phyloP scores from a whole-genome alignment of 1,140 invertebrate species.

The Medauroidea extradentata region DNA sequence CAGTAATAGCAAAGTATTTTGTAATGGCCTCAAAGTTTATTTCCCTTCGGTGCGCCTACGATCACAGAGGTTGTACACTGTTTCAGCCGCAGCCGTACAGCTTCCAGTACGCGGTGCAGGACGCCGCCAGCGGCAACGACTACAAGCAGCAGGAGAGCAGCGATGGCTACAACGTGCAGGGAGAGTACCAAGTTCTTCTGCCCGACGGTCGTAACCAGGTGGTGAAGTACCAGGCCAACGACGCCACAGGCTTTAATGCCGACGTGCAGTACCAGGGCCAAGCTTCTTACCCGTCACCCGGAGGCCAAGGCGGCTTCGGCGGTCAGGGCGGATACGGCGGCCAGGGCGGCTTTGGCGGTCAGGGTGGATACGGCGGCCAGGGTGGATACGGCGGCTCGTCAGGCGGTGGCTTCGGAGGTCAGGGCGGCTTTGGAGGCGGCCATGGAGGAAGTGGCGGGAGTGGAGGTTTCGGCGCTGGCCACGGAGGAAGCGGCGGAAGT shows the following conservation, averaged over 20 bases:
- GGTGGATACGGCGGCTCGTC: no score
- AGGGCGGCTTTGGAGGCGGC: no score
- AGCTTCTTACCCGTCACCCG: constrained; percentile 20
- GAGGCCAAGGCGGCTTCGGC: background rate
- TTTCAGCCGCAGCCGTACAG: constrained; percentile 71
- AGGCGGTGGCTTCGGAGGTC: no score
- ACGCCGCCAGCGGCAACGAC: constrained; percentile 65
- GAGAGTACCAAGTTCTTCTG: constrained; percentile 68
- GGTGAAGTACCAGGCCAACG: constrained; percentile 72
- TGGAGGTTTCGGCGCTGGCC: no score
- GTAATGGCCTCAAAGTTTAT: no score
- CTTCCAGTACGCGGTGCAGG: constrained; percentile 73
- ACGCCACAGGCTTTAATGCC: constrained; percentile 73
- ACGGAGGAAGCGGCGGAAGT: no score
- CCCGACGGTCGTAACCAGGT: constrained; percentile 67
- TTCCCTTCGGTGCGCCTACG: no score
- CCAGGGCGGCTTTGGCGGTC: background rate
- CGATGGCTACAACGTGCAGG: constrained; percentile 64
- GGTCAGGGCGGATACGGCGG: background rate
- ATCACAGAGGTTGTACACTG: no score
- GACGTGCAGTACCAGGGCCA: constrained; percentile 59
- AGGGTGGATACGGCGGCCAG: no score
- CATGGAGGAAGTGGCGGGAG: no score
- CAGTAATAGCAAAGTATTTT: no score
- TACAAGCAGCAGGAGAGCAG: constrained; percentile 64